These are phyloP conservation scores for Mallotus villosus DNA, from an alignment of 2,797 vertebrate genomes.

Conservation along the genomic window DNA sequence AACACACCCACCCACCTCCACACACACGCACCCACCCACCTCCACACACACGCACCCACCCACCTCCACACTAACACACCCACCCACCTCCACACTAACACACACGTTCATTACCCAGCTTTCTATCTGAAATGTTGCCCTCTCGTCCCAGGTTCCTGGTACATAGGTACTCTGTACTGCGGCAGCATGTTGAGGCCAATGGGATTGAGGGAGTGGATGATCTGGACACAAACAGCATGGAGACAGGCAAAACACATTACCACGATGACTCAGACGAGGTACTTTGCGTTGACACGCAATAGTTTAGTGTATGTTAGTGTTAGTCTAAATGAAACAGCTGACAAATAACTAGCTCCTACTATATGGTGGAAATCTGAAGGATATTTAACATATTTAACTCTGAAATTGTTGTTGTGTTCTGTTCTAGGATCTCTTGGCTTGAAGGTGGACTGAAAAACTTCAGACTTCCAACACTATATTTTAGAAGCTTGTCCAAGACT, in stretches of 20 bases:
- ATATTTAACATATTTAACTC: neutral
- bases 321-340: too few relatives aligned
- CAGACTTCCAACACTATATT: neutral
- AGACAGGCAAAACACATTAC: conserved; percentile 75
- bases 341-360: too few relatives aligned
- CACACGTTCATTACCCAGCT: too few relatives aligned
- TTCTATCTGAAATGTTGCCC: neutral
- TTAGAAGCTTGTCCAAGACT: conserved; percentile 15
- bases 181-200: conserved; percentile 83
- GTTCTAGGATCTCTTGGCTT: conserved; percentile 75
- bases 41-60: too few relatives aligned
- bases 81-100: too few relatives aligned
- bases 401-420: conserved; percentile 24
- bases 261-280: conserved; percentile 96
- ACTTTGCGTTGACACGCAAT: neutral
- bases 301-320: too few relatives aligned
- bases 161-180: conserved; percentile 88
- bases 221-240: conserved; percentile 67
- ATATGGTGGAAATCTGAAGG: too few relatives aligned
- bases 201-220: conserved; percentile 84
- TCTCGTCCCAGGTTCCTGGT: conserved; percentile 84
- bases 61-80: too few relatives aligned
- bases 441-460: conserved; percentile 44
- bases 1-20: too few relatives aligned
- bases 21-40: too few relatives aligned